Base-by-base conservation (phyloP, 2,888 invertebrate genomes). In the Diadegma fenestrale region DNA sequence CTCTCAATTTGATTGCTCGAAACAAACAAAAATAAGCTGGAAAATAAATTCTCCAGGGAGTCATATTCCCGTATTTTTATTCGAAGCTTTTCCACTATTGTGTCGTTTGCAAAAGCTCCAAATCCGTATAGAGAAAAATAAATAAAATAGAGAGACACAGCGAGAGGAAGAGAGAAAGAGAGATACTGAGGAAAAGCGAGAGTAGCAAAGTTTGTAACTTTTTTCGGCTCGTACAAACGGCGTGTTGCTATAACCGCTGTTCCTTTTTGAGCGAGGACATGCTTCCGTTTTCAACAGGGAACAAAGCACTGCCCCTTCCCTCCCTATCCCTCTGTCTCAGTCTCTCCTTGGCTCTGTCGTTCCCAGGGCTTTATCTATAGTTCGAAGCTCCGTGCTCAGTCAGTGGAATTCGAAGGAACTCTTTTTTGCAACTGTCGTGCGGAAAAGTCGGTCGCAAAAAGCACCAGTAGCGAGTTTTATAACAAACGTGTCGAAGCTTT, bases 381-480 rank as follows among this genome's bases (percentile, higher is more conserved):
- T 19, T 80, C 19, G 41, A n/a, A 26, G 14, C 30, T 30, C 77
- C 14, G n/a, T 22, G 19, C 19, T 71, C 78, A 64, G 58, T 75
- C 45, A 64, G 66, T 48, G 45, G 37, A 72, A 68, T 72, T 48
- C 61, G 71, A 48, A 61, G 66, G 73, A 78, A 83, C 37, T 78
- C 26, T 68, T 82, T 78, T 82, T 82, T 61, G 41, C 68, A 58
- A 79, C 58, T 61, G 61, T 30, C 30, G 73, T 64, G n/a, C n/a
- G 41, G 48, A 83, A 78, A 82, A 78, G 72, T 82, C 72, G 78
- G 78, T 82, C 72, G 78, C 48, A 68, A 73, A 82, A 66, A 54
- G 72, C 66, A 73, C 19, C 71, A 61, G 63, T 66, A 61, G 64
- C 19, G 19, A 64, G 64, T 45, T 66, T 64, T 58, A 69, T 26